Base-by-base conservation (phyloP, 2,888 invertebrate species). In the Melanophora roralis region DNA sequence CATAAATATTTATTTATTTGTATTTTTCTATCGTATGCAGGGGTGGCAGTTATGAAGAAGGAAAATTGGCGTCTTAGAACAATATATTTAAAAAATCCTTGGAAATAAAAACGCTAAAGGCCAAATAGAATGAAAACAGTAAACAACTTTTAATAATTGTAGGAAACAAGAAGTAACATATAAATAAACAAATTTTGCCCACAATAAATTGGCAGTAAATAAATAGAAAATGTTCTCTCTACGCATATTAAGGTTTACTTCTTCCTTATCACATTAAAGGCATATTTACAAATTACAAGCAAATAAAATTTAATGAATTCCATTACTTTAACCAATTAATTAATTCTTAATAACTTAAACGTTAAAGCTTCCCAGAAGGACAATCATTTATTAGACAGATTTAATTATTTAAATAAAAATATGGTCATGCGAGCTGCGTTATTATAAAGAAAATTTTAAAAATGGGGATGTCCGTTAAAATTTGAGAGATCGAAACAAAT, bases 321-420 rank as follows among this genome's bases (percentile, higher is more conserved):
- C 32, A 32, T 14, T 27, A 51, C 32, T 9, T 51, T 32, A 51
- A 14, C 6, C 3, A n/a, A 14, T 27, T 14, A 51, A 51, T 32
- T 51, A 53, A 16, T 32, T 9, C 32, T 32, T 16, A 19, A 16
- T 34, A 8, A 21, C 14, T 55, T 9, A 43, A 19, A 67, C 16
- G 14, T 11, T 47, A n/a, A 5, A 23, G n/a, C n/a, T n/a, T n/a
- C n/a, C n/a, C n/a, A n/a, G 4, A 34, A 11, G 12, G n/a, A 23
- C 21, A 40, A n/a, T n/a, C n/a, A 40, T 40, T 1, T 1, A 55
- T 9, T 55, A n/a, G 8, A 36, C 27, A 45, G 23, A 45, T 49
- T 73, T 36, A 69, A 65, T 74, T 74, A 60, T 59, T 47, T 27
- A 43, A 75, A 72, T 79, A n/a, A n/a, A n/a, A n/a, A n/a, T 55